Evolutionary conservation across 2,888 invertebrate species (phyloP).

Genomic region (Cephus pygmeus): DNA sequence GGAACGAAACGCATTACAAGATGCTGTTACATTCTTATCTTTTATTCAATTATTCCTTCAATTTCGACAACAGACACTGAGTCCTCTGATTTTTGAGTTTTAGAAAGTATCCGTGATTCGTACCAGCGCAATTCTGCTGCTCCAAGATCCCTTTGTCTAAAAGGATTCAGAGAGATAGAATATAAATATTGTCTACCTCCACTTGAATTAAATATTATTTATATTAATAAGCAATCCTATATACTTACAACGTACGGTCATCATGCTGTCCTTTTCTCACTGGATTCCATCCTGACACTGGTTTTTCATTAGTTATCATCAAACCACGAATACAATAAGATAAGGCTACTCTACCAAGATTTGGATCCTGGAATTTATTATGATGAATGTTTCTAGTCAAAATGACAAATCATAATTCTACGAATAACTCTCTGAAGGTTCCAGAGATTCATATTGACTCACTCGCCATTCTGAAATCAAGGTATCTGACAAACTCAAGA

Average conservation of each 20-base stretch:
- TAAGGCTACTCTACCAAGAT: constrained; percentile 51
- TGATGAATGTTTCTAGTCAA: not conserved
- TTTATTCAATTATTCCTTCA: constrained; percentile 37
- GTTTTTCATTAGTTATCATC: constrained; percentile 78
- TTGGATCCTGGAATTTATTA: constrained; percentile 47
- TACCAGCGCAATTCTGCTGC: constrained; percentile 56
- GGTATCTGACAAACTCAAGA: constrained; percentile 78
- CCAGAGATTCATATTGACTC: constrained; percentile 55
- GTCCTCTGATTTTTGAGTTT: constrained; percentile 27
- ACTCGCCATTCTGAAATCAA: constrained; percentile 76
- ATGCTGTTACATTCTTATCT: not conserved
- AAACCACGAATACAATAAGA: constrained; percentile 72
- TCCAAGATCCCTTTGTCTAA: constrained; percentile 50
- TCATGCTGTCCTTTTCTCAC: constrained; percentile 66
- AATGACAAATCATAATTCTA: not conserved
- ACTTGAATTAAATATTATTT: not conserved
- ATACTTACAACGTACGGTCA: constrained; percentile 41
- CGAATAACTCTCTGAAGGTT: not conserved
- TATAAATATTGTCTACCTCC: constrained; percentile 7
- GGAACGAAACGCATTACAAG: not conserved
- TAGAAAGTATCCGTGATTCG: constrained; percentile 47
- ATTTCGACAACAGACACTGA: constrained; percentile 28
- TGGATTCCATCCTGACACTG: constrained; percentile 80
- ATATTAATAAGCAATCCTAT: not conserved
- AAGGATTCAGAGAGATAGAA: constrained; percentile 19